Base-by-base conservation (phyloP, 1,140 invertebrate genomes). In the Arctopsyche grandis region DNA sequence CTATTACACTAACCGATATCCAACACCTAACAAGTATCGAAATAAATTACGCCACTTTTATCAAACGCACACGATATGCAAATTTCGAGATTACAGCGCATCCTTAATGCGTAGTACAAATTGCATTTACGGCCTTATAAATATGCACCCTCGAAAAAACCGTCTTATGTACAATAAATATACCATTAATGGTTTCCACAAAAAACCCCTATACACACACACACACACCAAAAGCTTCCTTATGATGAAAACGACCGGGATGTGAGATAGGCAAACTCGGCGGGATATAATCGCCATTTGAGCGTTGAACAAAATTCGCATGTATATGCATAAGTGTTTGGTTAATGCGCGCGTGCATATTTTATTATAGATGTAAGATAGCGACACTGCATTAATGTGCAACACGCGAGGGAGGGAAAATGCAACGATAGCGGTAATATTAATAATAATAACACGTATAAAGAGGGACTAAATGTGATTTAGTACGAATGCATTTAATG, bases 101-200 rank as follows among this genome's bases (percentile, higher is more conserved):
- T 66, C 63, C 63, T 38, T 66, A 66, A 66, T 66, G 63, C 24
- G 10, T 26, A 21, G 63, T 29, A 29, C 63, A 66, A 66, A 66
- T 66, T 66, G 63, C 63, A 66, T 66, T 66, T 66, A 66, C 63
- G 24, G 26, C 63, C 63, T 66, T 24, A 66, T 66, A 66, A 66
- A 66, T 66, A 66, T 66, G 63, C 63, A 66, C 63, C 63, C 63
- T 24, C 21, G 63, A 9, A 66, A n/a, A 66, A 22, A 0, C 24
- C 24, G 63, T 66, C 21, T 66, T 24, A 24, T 22, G 63, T 60
- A 66, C 48, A 52, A 52, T 52, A 52, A 52, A 52, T 52, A 52
- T 52, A 16, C 48, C 48, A 52, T 52, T 52, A 52, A 52, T 52
- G 48, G 48, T 14, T 52, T 52, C 29, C 48, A 16, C 48, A 52